Evolutionary conservation across 2,113 vertebrate species (phyloP), one percentile per base, ranked within the genome.

Genomic region (Pygoscelis antarcticus): DNA sequence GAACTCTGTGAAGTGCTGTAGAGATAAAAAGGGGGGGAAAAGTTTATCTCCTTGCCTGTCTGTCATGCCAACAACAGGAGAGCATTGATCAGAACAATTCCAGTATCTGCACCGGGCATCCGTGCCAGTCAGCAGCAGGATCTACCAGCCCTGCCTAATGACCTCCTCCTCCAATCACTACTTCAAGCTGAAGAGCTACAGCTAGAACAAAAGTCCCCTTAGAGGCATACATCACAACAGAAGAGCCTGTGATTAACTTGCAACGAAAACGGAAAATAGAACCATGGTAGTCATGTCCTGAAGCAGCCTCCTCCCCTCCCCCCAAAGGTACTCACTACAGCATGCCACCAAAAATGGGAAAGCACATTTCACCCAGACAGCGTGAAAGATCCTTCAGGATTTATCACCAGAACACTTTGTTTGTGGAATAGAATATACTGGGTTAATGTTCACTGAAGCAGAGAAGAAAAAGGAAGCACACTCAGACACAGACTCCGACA

Each of bases 1-100:
- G 76, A 99, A 98, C 94, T 99, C 99, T 1, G 99, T 99, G 98
- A 99, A 99, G 97, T 99, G 99, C 99, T 99, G 96, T 18, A 74
- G 51, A 92, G 57, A 97, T 42, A 96, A 65, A 89, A 78, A 72
- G 23, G 16, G 36, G 22, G 17, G 22, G 0, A 14, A 72, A 65
- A 65, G 21, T 80, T 87, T 70, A 95, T 85, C 42, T 93, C 47
- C 70, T 85, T 85, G 87, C 47, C 72, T 70, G 46, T 57, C 72
- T 90, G 29, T 44, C 82, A 69, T 13, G 27, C 51, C 78, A 79
- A 2, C 27, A 65, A 70, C 8, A 47, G 66, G 51, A 92, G 7
- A 51, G 44, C 71, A 84, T 3, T 69, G 57, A 87, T 75, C 55
- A 75, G 74, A 96, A 83, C 72, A 80, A 71, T 52, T 47, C 77